Conservation (phyloP, 2,888 invertebrate genomes). For the Didymodactylos carnosus region DNA sequence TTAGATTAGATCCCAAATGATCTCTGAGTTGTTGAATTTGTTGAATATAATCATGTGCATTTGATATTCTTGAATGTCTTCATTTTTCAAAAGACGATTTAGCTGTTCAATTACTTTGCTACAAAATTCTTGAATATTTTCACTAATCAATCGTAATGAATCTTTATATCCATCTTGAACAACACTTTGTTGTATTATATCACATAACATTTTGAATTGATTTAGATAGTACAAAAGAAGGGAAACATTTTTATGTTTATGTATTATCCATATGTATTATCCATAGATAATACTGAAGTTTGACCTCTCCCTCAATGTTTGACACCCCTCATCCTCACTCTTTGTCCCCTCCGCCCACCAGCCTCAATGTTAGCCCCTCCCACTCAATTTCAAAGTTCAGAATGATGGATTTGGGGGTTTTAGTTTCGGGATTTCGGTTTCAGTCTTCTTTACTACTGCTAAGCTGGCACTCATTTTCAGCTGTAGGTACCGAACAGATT, state of each 20-base stretch:
- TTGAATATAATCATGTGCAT: not conserved
- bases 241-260: not conserved
- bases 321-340: too few relatives aligned
- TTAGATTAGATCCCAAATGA: too few relatives aligned
- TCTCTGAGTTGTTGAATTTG: not conserved
- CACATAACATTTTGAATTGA: not conserved
- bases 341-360: too few relatives aligned
- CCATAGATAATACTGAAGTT: not conserved
- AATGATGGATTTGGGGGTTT: too few relatives aligned
- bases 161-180: not conserved
- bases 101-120: not conserved
- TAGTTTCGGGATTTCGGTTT: too few relatives aligned
- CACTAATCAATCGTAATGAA: not conserved
- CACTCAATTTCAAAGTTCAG: too few relatives aligned
- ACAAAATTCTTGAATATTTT: not conserved
- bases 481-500: too few relatives aligned
- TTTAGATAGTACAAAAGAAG: not conserved
- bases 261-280: too few relatives aligned
- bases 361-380: too few relatives aligned
- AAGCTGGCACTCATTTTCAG: too few relatives aligned
- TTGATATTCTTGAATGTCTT: not conserved
- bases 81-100: not conserved
- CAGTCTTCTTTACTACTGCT: too few relatives aligned
- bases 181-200: not conserved
- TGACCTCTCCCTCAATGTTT: too few relatives aligned